Conservation (phyloP, 2,797 vertebrate species). For the Typhlichthys eigenmanni region DNA sequence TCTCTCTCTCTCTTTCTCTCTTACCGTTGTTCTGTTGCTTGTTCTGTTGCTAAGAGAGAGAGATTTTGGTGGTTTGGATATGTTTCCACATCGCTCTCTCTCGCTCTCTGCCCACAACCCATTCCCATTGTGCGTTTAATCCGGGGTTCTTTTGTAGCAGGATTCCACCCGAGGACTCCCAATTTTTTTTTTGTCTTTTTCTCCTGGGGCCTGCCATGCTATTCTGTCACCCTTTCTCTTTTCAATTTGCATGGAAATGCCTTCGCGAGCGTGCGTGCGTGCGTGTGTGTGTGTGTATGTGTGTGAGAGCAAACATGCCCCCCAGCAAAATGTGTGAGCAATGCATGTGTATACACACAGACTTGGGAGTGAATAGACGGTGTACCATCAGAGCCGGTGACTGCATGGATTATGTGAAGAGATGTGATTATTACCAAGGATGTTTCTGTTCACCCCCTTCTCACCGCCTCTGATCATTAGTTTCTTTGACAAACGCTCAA, state of each 20-base stretch:
- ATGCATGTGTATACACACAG: constrained; percentile 39
- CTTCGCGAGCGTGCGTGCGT: constrained; percentile 60
- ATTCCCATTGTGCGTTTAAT: constrained; percentile 80
- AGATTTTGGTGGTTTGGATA: constrained; percentile 39
- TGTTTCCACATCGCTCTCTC: constrained; percentile 11
- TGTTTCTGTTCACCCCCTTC: constrained; percentile 45
- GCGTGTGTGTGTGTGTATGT: constrained; percentile 29
- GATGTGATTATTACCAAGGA: constrained; percentile 81
- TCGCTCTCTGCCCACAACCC: constrained; percentile 42
- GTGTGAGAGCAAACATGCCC: constrained; percentile 57
- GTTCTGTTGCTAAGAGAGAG: constrained; percentile 29
- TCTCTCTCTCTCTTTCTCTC: constrained; percentile 31
- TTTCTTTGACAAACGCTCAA: constrained; percentile 66
- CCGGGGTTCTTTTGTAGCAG: constrained; percentile 78
- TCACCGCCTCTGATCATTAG: constrained; percentile 51
- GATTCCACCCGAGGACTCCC: constrained; percentile 80
- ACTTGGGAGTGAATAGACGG: constrained; percentile 60
- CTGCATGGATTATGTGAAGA: constrained; percentile 77
- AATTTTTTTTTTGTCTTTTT: constrained; percentile 72
- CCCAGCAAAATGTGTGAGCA: constrained; percentile 61
- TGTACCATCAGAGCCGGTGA: constrained; percentile 74
- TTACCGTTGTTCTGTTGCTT: constrained; percentile 36
- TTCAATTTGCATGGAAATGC: constrained; percentile 81
- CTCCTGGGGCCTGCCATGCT: constrained; percentile 74
- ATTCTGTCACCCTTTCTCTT: constrained; percentile 73